Conservation (phyloP, 1,140 invertebrate genomes). For the Dreissena polymorpha region DNA sequence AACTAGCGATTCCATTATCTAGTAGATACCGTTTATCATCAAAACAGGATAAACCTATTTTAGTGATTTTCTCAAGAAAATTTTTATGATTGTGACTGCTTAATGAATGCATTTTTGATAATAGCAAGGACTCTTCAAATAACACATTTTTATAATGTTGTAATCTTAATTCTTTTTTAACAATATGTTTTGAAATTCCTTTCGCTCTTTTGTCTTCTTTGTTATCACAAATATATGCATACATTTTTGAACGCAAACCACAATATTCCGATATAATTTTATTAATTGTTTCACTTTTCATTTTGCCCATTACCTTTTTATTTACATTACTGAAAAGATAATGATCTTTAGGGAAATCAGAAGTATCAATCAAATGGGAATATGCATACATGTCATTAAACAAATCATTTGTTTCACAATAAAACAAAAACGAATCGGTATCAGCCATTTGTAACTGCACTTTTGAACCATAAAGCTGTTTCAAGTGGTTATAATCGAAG, state of each 20-base stretch:
- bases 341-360: conserved; percentile 9
- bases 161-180: no score
- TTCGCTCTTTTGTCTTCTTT: conserved; percentile 28
- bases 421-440: no score
- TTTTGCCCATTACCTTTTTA: no score
- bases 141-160: no score
- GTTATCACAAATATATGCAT: background rate
- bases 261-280: no score
- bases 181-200: no score
- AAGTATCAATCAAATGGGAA: background rate
- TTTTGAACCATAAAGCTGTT: conserved; percentile 57
- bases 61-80: conserved; percentile 17
- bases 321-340: conserved; percentile 5
- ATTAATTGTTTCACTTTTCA: no score
- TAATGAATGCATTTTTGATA: conserved; percentile 26
- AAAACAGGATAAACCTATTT: conserved; percentile 26
- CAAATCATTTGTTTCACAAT: no score
- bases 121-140: conserved; percentile 18
- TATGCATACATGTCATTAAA: background rate
- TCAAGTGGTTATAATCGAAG: conserved; percentile 69
- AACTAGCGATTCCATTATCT: conserved; percentile 8
- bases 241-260: conserved; percentile 21
- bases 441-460: no score
- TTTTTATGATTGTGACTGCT: conserved; percentile 34
- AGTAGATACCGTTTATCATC: conserved; percentile 31